phyloP scores from a whole-genome alignment of 2,797 vertebrate genomes.

The Gila robusta region DNA sequence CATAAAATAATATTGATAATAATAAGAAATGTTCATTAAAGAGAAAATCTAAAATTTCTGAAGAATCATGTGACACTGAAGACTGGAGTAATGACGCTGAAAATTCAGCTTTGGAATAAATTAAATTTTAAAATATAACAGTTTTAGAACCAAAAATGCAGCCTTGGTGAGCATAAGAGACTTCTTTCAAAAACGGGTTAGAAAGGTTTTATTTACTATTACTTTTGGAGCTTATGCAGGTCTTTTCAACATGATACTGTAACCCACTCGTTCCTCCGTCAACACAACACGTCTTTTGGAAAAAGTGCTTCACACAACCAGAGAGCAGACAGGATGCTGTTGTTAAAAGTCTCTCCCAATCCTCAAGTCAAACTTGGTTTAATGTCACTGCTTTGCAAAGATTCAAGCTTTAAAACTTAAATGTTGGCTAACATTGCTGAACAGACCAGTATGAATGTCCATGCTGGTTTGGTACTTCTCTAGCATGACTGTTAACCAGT shows the following conservation, averaged over 20 bases:
- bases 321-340: slow-evolving; percentile 19
- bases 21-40: neutral
- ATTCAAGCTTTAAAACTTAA: neutral
- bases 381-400: slow-evolving; percentile 7
- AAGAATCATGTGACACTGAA: neutral
- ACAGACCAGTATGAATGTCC: neutral
- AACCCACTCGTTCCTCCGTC: neutral
- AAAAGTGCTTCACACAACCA: slow-evolving; percentile 2
- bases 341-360: slow-evolving; percentile 1
- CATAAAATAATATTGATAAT: neutral
- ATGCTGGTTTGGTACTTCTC: neutral
- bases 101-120: neutral
- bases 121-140: neutral
- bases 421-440: neutral
- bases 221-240: neutral
- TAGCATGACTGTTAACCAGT: neutral
- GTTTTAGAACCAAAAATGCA: neutral
- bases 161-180: neutral
- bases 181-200: neutral
- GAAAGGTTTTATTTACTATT: neutral
- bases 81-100: neutral
- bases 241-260: neutral
- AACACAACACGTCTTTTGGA: slow-evolving; percentile 15
- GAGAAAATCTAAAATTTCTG: too few relatives aligned
- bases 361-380: neutral